Percentiles rank a stretch among this genome's conserved stretches.
phyloP scores from a whole-genome alignment of 2,797 vertebrate species.

The Pygocentrus nattereri region DNA sequence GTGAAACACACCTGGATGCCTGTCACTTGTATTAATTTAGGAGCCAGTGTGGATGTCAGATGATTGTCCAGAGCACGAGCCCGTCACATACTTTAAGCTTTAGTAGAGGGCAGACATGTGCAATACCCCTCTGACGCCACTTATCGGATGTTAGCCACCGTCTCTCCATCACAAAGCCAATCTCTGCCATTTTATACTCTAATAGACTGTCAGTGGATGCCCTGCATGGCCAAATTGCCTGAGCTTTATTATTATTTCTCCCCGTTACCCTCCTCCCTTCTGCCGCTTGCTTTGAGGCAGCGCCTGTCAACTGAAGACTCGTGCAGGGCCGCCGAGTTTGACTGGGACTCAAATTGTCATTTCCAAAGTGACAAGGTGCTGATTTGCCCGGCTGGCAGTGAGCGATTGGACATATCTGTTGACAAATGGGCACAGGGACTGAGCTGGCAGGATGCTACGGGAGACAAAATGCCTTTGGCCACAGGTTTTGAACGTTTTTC shows the following conservation, averaged over 20 bases:
- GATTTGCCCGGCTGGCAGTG: conserved; percentile 84
- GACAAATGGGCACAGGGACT: conserved; percentile 87
- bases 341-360: conserved; percentile 83
- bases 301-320: conserved; percentile 71
- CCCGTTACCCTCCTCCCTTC: conserved; percentile 24
- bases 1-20: not conserved
- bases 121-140: conserved; percentile 35
- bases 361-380: conserved; percentile 84
- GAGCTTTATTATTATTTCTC: conserved; percentile 70
- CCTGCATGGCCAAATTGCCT: conserved; percentile 52
- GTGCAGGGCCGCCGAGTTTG: conserved; percentile 69
- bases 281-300: conserved; percentile 62
- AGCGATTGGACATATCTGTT: conserved; percentile 88
- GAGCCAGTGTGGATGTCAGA: conserved; percentile 31
- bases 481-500: conserved; percentile 40
- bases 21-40: conserved; percentile 27
- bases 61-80: conserved; percentile 8
- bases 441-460: conserved; percentile 83
- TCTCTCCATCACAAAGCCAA: conserved; percentile 51
- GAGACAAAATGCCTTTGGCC: conserved; percentile 83
- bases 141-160: conserved; percentile 37
- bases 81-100: conserved; percentile 6
- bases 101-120: conserved; percentile 24
- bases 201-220: conserved; percentile 50
- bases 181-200: conserved; percentile 50